These are phyloP conservation scores for Apotomis betuletana DNA, from an alignment of 2,888 invertebrate genomes.

Conservation along the genomic window DNA sequence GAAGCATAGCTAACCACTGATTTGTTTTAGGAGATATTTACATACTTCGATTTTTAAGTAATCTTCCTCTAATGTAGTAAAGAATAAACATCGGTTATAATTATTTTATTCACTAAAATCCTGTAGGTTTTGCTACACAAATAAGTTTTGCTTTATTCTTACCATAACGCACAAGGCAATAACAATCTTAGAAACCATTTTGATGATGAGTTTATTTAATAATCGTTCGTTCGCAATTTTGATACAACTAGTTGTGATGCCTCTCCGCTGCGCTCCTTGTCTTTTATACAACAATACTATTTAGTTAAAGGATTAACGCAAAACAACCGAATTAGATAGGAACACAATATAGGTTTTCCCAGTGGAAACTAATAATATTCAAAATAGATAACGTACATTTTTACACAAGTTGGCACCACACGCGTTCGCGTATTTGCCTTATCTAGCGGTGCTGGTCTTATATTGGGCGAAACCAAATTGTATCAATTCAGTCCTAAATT, in stretches of 20 bases:
- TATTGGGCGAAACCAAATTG: too few relatives aligned
- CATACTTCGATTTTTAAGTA: too few relatives aligned
- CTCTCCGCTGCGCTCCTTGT: conserved; percentile 42
- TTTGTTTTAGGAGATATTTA: too few relatives aligned
- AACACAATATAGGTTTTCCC: conserved; percentile 67
- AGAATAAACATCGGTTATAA: too few relatives aligned
- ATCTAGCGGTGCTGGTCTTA: too few relatives aligned
- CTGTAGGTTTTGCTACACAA: too few relatives aligned
- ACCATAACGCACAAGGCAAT: conserved; percentile 67
- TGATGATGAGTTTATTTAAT: conserved; percentile 53
- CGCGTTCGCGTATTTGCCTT: too few relatives aligned
- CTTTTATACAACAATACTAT: conserved; percentile 67
- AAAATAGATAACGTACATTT: conserved; percentile 46
- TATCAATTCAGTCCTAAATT: too few relatives aligned
- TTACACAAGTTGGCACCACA: too few relatives aligned
- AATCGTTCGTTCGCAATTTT: conserved; percentile 47
- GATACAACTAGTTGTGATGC: conserved; percentile 51
- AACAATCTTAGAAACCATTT: conserved; percentile 69
- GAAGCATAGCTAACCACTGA: too few relatives aligned
- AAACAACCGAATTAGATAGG: conserved; percentile 52
- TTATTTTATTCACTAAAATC: too few relatives aligned
- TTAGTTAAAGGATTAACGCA: conserved; percentile 60
- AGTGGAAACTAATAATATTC: conserved; percentile 56
- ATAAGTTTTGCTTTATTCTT: conserved; percentile 47
- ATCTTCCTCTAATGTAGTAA: too few relatives aligned